These are phyloP conservation scores for Apodemus agrarius DNA, from an alignment of 2,797 vertebrate species.

Conservation along the genomic window DNA sequence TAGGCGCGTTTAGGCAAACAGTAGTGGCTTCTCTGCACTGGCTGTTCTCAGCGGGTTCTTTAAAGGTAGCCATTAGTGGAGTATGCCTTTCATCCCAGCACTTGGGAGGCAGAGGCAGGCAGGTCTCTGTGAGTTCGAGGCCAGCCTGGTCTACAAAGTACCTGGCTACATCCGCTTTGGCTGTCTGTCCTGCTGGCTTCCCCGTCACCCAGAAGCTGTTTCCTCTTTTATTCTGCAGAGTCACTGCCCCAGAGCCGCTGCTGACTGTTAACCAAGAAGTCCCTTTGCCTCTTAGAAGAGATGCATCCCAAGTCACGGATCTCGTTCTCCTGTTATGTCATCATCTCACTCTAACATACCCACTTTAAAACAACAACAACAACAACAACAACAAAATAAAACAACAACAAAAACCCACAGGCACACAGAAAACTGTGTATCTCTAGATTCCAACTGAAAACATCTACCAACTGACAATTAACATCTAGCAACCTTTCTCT, in stretches of 20 bases:
- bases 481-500: neutral
- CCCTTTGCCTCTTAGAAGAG: neutral
- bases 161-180: too few species aligned
- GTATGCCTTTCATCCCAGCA: neutral
- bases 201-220: neutral
- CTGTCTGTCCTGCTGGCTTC: neutral
- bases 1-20: neutral
- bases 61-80: neutral
- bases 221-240: neutral
- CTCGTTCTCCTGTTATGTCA: neutral
- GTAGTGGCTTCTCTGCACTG: neutral
- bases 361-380: neutral
- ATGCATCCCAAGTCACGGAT: neutral
- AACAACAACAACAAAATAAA: neutral
- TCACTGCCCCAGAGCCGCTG: neutral
- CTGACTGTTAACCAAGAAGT: neutral
- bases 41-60: neutral
- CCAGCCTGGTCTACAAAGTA: neutral
- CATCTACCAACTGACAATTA: neutral
- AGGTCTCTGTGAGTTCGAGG: neutral
- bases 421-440: neutral
- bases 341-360: neutral
- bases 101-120: neutral
- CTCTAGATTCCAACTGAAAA: neutral
- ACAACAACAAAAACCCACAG: neutral